Evolutionary conservation across 1,140 invertebrate species (phyloP).

Genomic region (Tetraneura akinire): DNA sequence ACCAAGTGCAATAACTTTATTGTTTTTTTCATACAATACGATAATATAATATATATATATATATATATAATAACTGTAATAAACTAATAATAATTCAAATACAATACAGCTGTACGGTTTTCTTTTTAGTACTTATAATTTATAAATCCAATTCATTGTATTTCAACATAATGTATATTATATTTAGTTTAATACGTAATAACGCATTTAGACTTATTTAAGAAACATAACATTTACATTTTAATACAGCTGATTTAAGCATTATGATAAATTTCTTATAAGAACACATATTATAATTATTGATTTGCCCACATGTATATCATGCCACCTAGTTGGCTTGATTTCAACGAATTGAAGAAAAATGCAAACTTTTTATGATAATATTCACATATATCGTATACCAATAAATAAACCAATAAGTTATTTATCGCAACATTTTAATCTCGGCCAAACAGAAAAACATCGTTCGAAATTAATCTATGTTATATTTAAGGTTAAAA

Average conservation of each 20-base stretch:
- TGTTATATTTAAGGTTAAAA: too few relatives aligned
- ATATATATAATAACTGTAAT: too few relatives aligned
- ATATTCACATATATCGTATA: too few relatives aligned
- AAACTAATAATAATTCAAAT: too few relatives aligned
- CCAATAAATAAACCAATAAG: too few relatives aligned
- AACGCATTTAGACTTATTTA: background rate
- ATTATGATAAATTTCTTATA: slow-evolving; percentile 18
- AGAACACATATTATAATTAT: too few relatives aligned
- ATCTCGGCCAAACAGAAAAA: background rate
- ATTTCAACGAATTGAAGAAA: slow-evolving; percentile 1
- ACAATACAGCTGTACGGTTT: too few relatives aligned
- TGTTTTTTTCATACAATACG: background rate
- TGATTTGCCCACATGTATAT: too few relatives aligned
- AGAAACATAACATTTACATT: background rate
- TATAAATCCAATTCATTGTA: slow-evolving; percentile 12
- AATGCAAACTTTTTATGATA: too few relatives aligned
- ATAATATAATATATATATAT: background rate
- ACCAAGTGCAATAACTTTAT: background rate
- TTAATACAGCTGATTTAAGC: background rate
- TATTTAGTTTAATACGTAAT: too few relatives aligned
- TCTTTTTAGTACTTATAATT: background rate
- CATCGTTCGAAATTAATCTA: background rate
- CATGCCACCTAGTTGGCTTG: background rate
- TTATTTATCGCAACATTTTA: too few relatives aligned
- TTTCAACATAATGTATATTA: background rate